Percentiles rank a stretch among this genome's conserved stretches.
Evolutionary conservation across 2,888 invertebrate genomes (phyloP).

Genomic region (Macrophya alboannulata): DNA sequence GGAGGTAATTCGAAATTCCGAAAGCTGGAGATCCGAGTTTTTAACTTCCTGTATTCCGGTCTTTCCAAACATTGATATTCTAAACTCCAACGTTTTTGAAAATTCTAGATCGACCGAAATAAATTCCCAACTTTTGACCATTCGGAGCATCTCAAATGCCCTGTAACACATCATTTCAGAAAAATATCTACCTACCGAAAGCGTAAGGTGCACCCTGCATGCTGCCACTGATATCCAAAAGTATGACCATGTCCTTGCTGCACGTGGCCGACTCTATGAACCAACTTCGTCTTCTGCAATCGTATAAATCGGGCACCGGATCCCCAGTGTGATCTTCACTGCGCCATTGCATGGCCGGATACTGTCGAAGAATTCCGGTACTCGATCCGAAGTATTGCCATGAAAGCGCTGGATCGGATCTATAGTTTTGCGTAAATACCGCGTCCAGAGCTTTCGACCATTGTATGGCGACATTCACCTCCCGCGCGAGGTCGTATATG

Average conservation of each 20-base stretch:
- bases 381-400: conserved; percentile 99
- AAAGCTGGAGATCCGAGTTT: too few species aligned
- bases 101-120: too few species aligned
- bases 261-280: conserved; percentile 99
- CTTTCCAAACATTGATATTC: too few species aligned
- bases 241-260: conserved; percentile 97
- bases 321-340: conserved; percentile 61
- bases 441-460: conserved; percentile 95
- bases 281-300: conserved; percentile 96
- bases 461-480: conserved; percentile 89
- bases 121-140: too few species aligned
- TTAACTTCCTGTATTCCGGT: too few species aligned
- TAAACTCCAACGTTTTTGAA: too few species aligned
- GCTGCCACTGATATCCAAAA: conserved; percentile 97
- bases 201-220: conserved; percentile 92
- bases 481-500: conserved; percentile 88
- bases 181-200: conserved; percentile 78
- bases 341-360: conserved; percentile 84
- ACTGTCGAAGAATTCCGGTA: conserved; percentile 95
- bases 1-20: too few species aligned
- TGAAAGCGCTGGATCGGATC: conserved; percentile 93
- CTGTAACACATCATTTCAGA: not conserved
- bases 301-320: conserved; percentile 88
- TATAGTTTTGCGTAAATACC: conserved; percentile 92
- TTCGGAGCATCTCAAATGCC: too few species aligned